phyloP scores from a whole-genome alignment of 2,113 vertebrate genomes.

The Semicossyphus pulcher region DNA sequence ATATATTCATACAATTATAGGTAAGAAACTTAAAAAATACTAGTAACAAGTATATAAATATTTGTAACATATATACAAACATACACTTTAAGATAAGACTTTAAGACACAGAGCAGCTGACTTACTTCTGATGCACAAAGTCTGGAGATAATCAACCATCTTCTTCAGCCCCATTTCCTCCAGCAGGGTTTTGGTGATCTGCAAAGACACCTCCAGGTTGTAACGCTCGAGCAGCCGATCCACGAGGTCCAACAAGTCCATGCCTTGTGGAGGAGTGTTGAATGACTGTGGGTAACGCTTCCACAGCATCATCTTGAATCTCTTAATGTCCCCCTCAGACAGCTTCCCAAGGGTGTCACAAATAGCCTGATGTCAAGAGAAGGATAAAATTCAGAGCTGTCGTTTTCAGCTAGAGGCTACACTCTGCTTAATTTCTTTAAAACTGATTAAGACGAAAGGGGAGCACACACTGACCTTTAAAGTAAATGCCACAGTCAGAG shows the following conservation, averaged over 20 bases:
- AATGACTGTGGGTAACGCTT: slow-evolving; percentile 71
- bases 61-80: no score
- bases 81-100: no score
- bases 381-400: not conserved
- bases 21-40: no score
- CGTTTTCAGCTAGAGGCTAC: not conserved
- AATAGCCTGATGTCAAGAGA: slow-evolving; percentile 68
- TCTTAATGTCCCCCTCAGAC: not conserved
- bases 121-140: slow-evolving; percentile 73
- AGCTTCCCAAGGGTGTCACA: slow-evolving; percentile 61
- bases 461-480: slow-evolving; percentile 69
- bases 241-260: slow-evolving; percentile 76
- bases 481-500: slow-evolving; percentile 75
- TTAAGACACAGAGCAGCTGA: not conserved
- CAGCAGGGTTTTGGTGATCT: slow-evolving; percentile 70
- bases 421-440: not conserved
- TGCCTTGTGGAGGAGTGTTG: slow-evolving; percentile 45
- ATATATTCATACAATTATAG: no score
- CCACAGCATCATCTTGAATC: slow-evolving; percentile 73
- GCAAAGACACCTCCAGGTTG: slow-evolving; percentile 62
- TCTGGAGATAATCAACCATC: slow-evolving; percentile 36
- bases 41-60: no score
- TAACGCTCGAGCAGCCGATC: slow-evolving; percentile 77
- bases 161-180: slow-evolving; percentile 47
- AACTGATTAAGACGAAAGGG: not conserved